Evolutionary conservation across 2,888 invertebrate genomes (phyloP).

Genomic region (Phengaris alcon): DNA sequence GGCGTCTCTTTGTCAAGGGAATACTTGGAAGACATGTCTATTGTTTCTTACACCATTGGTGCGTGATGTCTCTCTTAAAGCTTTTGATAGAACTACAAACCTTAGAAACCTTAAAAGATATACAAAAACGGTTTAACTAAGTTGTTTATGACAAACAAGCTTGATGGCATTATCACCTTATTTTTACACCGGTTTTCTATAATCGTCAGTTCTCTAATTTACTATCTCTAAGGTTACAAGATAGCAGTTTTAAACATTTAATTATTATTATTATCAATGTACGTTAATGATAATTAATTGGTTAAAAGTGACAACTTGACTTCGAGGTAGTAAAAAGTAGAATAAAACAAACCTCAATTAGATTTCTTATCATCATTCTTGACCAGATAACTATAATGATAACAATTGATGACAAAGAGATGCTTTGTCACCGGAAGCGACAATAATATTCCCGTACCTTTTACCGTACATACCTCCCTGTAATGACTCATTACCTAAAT

Average conservation of each 20-base stretch:
- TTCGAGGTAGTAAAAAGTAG: no score
- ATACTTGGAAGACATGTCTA: slow-evolving; percentile 31
- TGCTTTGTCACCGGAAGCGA: slow-evolving; percentile 19
- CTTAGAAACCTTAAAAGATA: background rate
- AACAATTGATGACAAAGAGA: background rate
- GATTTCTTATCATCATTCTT: no score
- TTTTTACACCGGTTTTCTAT: no score
- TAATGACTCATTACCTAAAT: slow-evolving; percentile 45
- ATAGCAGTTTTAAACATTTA: no score
- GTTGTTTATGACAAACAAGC: no score
- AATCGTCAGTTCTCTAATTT: no score
- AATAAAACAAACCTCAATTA: no score
- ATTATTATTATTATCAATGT: no score
- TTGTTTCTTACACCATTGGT: slow-evolving; percentile 1
- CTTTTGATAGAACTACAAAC: background rate
- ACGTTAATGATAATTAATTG: no score
- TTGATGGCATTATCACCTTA: no score
- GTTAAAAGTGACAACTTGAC: no score
- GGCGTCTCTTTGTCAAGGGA: slow-evolving; percentile 39
- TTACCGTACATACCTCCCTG: slow-evolving; percentile 13
- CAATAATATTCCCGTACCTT: slow-evolving; percentile 9
- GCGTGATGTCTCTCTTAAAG: slow-evolving; percentile 1
- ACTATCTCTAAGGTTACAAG: no score
- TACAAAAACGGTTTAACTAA: background rate
- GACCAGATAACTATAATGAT: background rate